Percentiles rank a stretch among this genome's conserved stretches.
Evolutionary conservation across 2,888 invertebrate species (phyloP).

Genomic region (Octodonta nipae): DNA sequence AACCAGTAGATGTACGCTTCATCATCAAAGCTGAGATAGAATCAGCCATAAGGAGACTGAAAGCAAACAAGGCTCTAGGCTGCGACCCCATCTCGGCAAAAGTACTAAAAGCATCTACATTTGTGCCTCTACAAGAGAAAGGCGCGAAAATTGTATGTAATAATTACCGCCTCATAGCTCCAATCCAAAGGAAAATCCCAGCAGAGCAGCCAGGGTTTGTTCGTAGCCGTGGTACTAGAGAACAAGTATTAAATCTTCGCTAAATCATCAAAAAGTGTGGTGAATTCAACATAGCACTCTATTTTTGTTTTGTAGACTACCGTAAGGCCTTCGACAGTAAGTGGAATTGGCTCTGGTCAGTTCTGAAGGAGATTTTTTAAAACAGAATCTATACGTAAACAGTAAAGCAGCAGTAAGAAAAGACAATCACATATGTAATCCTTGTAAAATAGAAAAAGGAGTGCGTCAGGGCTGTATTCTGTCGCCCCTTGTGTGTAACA

Average conservation of each 20-base stretch:
- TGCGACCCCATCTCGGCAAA: background rate
- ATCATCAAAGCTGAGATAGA: no score
- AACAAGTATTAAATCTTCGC: background rate
- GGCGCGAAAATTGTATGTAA: background rate
- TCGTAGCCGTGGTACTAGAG: background rate
- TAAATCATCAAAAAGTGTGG: background rate
- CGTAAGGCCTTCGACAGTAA: background rate
- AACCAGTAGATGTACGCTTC: no score
- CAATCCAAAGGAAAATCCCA: background rate
- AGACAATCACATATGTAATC: no score
- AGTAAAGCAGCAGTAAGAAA: no score
- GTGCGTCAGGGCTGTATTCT: no score
- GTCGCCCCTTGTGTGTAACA: no score
- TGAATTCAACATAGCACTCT: background rate
- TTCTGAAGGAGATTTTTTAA: no score
- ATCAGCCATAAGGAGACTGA: background rate
- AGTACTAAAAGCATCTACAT: background rate
- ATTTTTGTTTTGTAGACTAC: background rate
- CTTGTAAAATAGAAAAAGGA: no score
- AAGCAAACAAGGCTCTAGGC: background rate
- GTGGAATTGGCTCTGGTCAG: no score
- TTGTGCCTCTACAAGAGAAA: background rate
- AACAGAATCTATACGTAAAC: no score
- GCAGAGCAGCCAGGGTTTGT: slow-evolving; percentile 1
- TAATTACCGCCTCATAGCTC: background rate